These are phyloP conservation scores for Apogon hyalosoma DNA, from an alignment of 2,797 vertebrate genomes.

Conservation along the genomic window DNA sequence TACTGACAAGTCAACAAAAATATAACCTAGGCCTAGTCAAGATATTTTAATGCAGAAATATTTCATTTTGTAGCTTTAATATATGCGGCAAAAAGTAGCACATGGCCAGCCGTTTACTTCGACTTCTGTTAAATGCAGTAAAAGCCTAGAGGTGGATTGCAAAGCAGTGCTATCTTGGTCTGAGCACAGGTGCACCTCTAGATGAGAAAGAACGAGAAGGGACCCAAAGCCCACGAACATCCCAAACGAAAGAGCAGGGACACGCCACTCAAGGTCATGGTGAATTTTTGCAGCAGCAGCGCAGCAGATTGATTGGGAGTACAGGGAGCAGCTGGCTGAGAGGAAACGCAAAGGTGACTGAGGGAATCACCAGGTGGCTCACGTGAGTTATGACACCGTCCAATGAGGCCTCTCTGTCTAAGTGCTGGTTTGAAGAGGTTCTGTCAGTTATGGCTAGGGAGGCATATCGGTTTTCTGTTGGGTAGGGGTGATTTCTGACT, in stretches of 20 bases:
- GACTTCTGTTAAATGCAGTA: conserved; percentile 51
- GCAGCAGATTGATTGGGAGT: conserved; percentile 83
- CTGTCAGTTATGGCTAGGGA: conserved; percentile 51
- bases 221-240: conserved; percentile 47
- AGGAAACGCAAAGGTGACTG: conserved; percentile 83
- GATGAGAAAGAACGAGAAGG: conserved; percentile 77
- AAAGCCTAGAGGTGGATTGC: conserved; percentile 52
- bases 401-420: conserved; percentile 43
- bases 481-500: conserved; percentile 7
- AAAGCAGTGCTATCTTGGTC: conserved; percentile 64
- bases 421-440: conserved; percentile 50
- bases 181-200: conserved; percentile 82
- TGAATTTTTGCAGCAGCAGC: conserved; percentile 63
- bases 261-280: conserved; percentile 82
- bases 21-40: too few relatives aligned
- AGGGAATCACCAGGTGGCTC: conserved; percentile 84
- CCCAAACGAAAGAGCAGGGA: conserved; percentile 66
- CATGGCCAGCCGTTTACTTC: conserved; percentile 12
- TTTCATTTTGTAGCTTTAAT: not conserved
- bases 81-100: conserved; percentile 5
- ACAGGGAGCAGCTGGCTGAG: conserved; percentile 84
- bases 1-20: too few relatives aligned
- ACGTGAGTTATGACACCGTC: conserved; percentile 78
- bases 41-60: too few relatives aligned
- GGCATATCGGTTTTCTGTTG: conserved; percentile 47